Percentiles rank a stretch among this genome's conserved stretches.
These are phyloP conservation scores for Sciurus carolinensis DNA, from an alignment of 2,797 vertebrate genomes.

Conservation along the genomic window DNA sequence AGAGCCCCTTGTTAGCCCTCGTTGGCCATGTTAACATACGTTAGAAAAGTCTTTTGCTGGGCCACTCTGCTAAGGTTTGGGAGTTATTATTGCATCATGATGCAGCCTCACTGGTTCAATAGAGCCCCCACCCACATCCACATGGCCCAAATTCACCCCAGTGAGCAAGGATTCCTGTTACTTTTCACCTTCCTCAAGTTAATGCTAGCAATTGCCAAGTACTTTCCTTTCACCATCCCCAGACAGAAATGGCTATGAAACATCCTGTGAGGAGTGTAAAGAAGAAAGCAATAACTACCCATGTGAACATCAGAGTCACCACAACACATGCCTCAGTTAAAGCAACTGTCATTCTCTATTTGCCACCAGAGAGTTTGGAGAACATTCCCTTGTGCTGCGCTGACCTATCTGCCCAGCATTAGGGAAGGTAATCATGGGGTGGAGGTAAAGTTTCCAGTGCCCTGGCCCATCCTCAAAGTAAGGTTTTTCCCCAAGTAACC, in stretches of 20 bases:
- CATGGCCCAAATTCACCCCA: not conserved
- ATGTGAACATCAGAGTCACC: not conserved
- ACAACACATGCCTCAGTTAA: not conserved
- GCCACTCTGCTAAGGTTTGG: not conserved
- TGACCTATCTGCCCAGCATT: not conserved
- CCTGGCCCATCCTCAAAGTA: not conserved
- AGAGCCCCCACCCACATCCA: no score
- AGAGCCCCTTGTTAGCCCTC: not conserved
- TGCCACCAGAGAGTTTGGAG: not conserved
- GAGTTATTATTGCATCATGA: not conserved
- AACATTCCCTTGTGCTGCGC: not conserved
- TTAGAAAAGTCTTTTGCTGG: not conserved
- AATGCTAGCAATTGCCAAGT: not conserved
- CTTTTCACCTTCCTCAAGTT: not conserved
- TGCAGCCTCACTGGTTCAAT: not conserved
- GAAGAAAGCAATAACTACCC: not conserved
- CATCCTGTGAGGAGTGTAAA: not conserved
- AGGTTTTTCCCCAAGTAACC: not conserved
- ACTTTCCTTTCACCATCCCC: not conserved
- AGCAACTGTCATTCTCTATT: not conserved
- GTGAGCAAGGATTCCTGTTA: not conserved
- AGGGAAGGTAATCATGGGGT: not conserved
- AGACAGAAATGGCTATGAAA: not conserved
- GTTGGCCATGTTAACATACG: not conserved
- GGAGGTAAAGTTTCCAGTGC: not conserved